These are phyloP conservation scores for Tethya wilhelma DNA, from an alignment of 37 sponge, comb jelly and placozoan genomes.

Conservation along the genomic window DNA sequence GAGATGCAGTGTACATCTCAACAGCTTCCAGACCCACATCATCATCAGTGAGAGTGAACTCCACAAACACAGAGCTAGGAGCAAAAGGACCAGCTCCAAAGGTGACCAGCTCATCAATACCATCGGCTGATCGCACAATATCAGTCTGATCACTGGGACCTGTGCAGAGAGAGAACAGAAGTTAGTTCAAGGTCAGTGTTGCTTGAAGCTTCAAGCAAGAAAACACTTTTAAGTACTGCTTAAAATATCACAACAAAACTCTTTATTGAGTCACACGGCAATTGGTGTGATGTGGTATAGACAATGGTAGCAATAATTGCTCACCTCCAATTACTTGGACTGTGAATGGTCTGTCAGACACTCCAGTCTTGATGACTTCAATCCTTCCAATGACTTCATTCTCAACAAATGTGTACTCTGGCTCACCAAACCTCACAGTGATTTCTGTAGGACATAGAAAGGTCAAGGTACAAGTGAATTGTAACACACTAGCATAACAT, in stretches of 20 bases:
- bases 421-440: constrained; percentile 2
- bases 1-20: constrained; percentile 11
- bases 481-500: not conserved
- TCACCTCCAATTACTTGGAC: constrained; percentile 24
- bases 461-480: not conserved
- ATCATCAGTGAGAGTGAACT: constrained; percentile 16
- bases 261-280: too few species aligned
- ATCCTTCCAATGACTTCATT: not conserved
- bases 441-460: constrained; percentile 3
- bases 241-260: too few species aligned
- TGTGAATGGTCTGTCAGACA: not conserved
- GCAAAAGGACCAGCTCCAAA: constrained; percentile 5
- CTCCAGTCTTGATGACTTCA: not conserved
- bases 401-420: constrained; percentile 21
- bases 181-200: too few species aligned
- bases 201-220: too few species aligned
- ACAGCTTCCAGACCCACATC: constrained; percentile 24
- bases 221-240: too few species aligned
- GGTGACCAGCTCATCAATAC: constrained; percentile 11
- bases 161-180: not conserved
- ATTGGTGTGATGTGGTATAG: too few species aligned
- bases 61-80: not conserved
- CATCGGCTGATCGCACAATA: constrained; percentile 19
- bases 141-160: constrained; percentile 22
- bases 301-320: not conserved